phyloP scores from a whole-genome alignment of 1,140 invertebrate genomes.

The Drosophila nigromelanica region DNA sequence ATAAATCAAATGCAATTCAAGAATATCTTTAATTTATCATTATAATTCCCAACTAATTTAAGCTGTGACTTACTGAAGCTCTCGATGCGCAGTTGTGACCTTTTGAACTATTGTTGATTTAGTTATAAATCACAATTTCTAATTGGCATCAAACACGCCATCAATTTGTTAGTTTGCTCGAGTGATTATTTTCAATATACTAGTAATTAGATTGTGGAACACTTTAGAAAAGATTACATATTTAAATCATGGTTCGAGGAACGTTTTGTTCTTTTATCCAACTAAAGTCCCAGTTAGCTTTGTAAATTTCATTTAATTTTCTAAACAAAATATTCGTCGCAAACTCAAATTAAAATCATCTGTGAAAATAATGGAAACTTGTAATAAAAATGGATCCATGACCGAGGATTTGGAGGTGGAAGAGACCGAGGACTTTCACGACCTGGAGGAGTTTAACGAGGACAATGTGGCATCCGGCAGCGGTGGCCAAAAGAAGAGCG shows the following conservation, averaged over 20 bases:
- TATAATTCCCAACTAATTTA: too few species aligned
- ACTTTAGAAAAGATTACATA: too few species aligned
- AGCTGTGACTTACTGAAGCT: neutral
- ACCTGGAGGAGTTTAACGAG: slow-evolving; percentile 63
- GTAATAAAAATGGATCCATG: slow-evolving; percentile 40
- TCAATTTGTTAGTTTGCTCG: too few species aligned
- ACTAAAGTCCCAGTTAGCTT: neutral
- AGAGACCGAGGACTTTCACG: slow-evolving; percentile 65
- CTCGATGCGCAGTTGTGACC: neutral
- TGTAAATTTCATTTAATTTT: neutral
- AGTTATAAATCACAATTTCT: neutral
- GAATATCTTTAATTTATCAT: too few species aligned
- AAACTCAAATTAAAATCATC: neutral
- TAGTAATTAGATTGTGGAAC: slow-evolving; percentile 6
- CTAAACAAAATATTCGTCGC: neutral
- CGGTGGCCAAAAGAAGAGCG: slow-evolving; percentile 87
- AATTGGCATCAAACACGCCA: neutral
- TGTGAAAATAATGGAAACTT: slow-evolving; percentile 1
- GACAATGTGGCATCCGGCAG: slow-evolving; percentile 88
- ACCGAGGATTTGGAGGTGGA: slow-evolving; percentile 87
- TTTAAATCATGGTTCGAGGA: too few species aligned
- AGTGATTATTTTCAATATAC: slow-evolving; percentile 12
- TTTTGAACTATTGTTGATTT: too few species aligned
- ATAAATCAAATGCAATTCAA: neutral
- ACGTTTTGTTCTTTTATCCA: neutral